These are phyloP conservation scores for Hetaerina titia DNA, from an alignment of 2,888 invertebrate species.

Conservation along the genomic window DNA sequence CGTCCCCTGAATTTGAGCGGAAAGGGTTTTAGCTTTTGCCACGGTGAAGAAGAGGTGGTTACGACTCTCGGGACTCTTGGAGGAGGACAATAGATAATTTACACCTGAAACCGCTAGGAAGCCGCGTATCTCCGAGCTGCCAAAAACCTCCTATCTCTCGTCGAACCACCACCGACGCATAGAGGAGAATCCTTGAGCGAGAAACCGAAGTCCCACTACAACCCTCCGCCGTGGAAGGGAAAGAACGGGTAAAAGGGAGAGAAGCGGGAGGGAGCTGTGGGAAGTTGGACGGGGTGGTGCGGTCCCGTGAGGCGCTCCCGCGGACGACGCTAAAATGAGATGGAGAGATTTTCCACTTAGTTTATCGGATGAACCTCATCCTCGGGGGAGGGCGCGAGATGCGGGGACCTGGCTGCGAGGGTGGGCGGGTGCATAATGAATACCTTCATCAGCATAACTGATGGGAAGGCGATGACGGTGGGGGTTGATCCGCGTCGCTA, in stretches of 20 bases:
- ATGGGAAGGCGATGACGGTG: constrained; percentile 2
- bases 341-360: constrained; percentile 54
- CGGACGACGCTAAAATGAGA: neutral
- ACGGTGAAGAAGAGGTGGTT: neutral
- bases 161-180: neutral
- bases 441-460: constrained; percentile 47
- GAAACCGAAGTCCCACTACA: neutral
- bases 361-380: constrained; percentile 53
- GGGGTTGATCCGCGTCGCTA: neutral
- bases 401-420: neutral
- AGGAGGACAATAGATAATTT: constrained; percentile 38
- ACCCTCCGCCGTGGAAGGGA: neutral
- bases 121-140: neutral
- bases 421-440: constrained; percentile 46
- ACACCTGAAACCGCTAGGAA: neutral
- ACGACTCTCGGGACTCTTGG: constrained; percentile 6
- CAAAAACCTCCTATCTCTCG: neutral
- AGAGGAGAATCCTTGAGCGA: neutral
- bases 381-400: neutral
- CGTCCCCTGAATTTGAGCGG: neutral
- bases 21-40: neutral
- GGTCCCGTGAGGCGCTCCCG: constrained; percentile 24
- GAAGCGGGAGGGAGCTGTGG: neutral
- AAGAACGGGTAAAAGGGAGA: neutral
- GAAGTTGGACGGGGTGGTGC: neutral